Percentiles rank a stretch among this genome's conserved stretches.
These are phyloP conservation scores for Pao palembangensis DNA, from an alignment of 2,113 vertebrate species.

Conservation along the genomic window DNA sequence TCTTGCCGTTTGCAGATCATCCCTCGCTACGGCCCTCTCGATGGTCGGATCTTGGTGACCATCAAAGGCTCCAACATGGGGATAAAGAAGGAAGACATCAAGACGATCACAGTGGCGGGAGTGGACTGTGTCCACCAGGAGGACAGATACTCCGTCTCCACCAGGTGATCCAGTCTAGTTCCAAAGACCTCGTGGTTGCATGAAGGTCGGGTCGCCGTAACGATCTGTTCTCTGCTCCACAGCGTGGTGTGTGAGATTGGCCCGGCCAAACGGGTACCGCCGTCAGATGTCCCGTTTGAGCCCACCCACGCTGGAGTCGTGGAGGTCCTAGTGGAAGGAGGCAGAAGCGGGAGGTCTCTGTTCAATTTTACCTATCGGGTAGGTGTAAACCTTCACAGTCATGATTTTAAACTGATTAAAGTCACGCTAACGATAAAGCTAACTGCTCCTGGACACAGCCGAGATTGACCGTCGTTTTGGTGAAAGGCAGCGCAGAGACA, in stretches of 20 bases:
- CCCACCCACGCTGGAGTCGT: conserved; percentile 40
- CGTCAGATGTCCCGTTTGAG: conserved; percentile 30
- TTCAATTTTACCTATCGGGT: conserved; percentile 74
- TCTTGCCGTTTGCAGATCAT: conserved; percentile 75
- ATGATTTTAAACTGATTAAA: too few species aligned
- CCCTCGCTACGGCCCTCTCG: conserved; percentile 84
- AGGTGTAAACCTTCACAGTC: conserved; percentile 10
- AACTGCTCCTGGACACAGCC: too few species aligned
- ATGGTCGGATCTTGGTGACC: conserved; percentile 84
- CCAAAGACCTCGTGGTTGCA: background rate
- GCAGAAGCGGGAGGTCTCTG: conserved; percentile 36
- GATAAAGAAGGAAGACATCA: conserved; percentile 81
- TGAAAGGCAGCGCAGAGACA: conserved; percentile 87
- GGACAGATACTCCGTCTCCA: conserved; percentile 89
- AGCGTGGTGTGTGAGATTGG: conserved; percentile 78
- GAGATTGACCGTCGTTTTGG: too few species aligned
- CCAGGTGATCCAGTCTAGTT: conserved; percentile 73
- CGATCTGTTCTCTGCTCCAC: conserved; percentile 10
- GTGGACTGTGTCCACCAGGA: conserved; percentile 77
- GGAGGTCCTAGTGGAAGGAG: conserved; percentile 63
- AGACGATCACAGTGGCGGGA: conserved; percentile 80
- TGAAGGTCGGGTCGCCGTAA: too few species aligned
- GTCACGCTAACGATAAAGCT: too few species aligned
- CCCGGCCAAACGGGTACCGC: conserved; percentile 15
- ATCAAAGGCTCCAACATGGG: conserved; percentile 94